phyloP scores from a whole-genome alignment of 2,888 invertebrate species.

The Empis stercorea region DNA sequence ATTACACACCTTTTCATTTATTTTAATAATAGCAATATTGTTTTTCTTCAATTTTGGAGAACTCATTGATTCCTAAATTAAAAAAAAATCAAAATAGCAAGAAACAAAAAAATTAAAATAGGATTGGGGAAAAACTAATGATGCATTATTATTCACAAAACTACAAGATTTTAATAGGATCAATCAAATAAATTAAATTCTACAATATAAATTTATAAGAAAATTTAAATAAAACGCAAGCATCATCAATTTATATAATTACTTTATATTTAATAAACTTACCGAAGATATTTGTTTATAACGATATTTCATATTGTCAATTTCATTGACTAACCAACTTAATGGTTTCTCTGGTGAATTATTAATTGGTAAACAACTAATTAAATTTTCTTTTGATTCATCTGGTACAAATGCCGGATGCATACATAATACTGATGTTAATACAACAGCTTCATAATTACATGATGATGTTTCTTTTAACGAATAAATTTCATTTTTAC shows the following conservation, averaged over 20 bases:
- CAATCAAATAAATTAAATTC: no score
- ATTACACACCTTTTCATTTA: constrained; percentile 35
- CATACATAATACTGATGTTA: constrained; percentile 73
- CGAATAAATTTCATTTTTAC: constrained; percentile 83
- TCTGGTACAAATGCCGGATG: constrained; percentile 80
- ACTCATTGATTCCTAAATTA: neutral
- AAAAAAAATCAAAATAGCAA: neutral
- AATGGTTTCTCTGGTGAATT: constrained; percentile 59
- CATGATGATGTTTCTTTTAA: constrained; percentile 89
- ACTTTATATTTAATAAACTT: neutral
- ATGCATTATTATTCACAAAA: no score
- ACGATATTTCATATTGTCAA: constrained; percentile 47
- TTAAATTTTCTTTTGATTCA: constrained; percentile 62
- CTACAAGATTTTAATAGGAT: no score
- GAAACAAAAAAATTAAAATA: neutral
- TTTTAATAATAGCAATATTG: constrained; percentile 43
- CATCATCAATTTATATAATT: constrained; percentile 31
- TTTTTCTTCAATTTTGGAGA: constrained; percentile 15
- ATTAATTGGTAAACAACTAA: constrained; percentile 57
- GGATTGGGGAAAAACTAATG: no score
- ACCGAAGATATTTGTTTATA: neutral
- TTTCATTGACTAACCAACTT: constrained; percentile 55
- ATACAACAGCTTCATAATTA: constrained; percentile 82
- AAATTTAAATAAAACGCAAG: neutral
- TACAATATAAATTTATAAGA: neutral